Base-by-base conservation (phyloP, 2,797 vertebrate species). In the Silurus lanzhouensis region DNA sequence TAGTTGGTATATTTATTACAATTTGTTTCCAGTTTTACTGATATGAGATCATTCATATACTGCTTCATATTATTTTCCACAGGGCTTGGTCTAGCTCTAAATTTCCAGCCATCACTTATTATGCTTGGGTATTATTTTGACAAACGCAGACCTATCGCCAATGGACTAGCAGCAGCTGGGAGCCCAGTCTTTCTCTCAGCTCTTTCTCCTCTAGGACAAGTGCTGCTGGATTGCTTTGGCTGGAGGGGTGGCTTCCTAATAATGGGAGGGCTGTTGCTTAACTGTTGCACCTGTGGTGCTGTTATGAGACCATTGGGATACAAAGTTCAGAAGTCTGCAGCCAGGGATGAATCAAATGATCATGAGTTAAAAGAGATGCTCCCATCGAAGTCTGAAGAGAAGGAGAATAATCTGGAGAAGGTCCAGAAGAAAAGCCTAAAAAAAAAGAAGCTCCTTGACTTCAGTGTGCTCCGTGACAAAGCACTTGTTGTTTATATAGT, bases 161-260 rank as follows among this genome's bases (percentile, higher is more conserved):
- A 95, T 12, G 96, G 96, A 85, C 90, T 96, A 87, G 96, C 96
- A 44, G 96, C 95, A 0, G 95, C 96, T 1, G 95, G 96, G 85
- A 96, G 96, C 89, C 95, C 96, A 0, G 95, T 96, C 71, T 96
- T 96, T 91, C 92, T 96, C 76, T 93, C 94, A 1, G 91, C 87
- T 22, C 93, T 96, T 82, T 96, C 96, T 76, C 95, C 95, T 0
- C 90, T 96, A 27, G 95, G 95, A 3, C 96, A 96, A 90, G 87
- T 92, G 80, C 92, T 96, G 76, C 90, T 95, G 60, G 92, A 95
- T 88, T 92, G 81, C 74, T 96, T 95, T 85, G 95, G 95, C 79
- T 96, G 96, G 96, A 91, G 95, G 87, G 95, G 96, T 64, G 95
- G 95, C 74, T 96, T 96, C 88, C 94, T 96, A 82, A 95, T 96